These are phyloP conservation scores for Psammodynastes pulverulentus DNA, from an alignment of 2,113 vertebrate species.

Conservation along the genomic window DNA sequence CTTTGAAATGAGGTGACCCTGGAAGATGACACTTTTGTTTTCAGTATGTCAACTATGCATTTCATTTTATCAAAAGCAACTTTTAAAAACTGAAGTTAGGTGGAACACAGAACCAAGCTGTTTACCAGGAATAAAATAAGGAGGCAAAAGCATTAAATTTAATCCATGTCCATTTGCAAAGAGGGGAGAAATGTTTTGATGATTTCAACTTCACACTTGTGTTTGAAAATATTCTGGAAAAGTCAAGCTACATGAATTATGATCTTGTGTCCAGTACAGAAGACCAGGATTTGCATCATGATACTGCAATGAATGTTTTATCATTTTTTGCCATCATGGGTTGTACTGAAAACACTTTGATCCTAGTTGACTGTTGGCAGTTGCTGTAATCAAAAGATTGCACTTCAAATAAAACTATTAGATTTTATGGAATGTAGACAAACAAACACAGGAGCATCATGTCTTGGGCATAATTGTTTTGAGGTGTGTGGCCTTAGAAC, in stretches of 20 bases:
- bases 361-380: background rate
- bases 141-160: background rate
- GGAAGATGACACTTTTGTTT: background rate
- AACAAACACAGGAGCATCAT: background rate
- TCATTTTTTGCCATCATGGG: background rate
- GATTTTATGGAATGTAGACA: background rate
- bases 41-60: background rate
- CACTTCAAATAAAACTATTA: background rate
- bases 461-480: background rate
- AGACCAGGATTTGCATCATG: background rate
- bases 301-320: background rate
- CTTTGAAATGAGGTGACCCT: background rate
- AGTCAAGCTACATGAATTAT: background rate
- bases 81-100: background rate
- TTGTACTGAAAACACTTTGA: background rate
- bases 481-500: background rate
- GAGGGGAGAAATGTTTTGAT: background rate
- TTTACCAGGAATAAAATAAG: background rate
- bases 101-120: background rate
- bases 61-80: background rate
- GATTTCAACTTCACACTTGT: background rate
- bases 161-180: background rate
- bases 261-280: background rate
- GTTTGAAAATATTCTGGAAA: background rate
- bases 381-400: background rate